Conservation (phyloP, 2,888 invertebrate species). For the Agrilus cyanescens region DNA sequence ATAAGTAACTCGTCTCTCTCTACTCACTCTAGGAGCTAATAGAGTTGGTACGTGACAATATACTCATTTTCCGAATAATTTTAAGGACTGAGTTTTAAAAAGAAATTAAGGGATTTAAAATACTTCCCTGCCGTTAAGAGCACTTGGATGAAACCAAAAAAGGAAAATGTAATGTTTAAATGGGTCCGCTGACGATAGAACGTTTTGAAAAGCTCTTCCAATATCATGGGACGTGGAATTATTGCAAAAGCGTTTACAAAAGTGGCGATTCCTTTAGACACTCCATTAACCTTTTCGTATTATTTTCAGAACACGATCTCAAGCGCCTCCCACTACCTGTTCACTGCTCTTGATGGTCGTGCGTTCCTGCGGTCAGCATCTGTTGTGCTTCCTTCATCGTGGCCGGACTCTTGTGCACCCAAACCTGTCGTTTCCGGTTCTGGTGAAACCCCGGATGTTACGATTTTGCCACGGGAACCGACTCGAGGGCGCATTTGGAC, state of each 20-base stretch:
- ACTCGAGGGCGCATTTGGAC: conserved; percentile 47
- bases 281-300: conserved; percentile 7
- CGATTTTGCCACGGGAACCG: conserved; percentile 38
- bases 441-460: conserved; percentile 42
- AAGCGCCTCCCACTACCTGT: conserved; percentile 43
- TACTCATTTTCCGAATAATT: no score
- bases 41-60: no score
- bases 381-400: conserved; percentile 46
- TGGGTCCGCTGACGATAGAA: not conserved
- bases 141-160: no score
- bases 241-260: no score
- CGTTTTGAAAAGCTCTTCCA: no score
- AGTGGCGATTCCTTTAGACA: no score
- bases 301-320: conserved; percentile 41
- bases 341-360: conserved; percentile 43
- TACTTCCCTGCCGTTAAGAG: no score
- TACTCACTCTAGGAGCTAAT: no score
- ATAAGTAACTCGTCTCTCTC: no score
- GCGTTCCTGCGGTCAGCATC: conserved; percentile 45
- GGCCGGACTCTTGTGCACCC: conserved; percentile 42
- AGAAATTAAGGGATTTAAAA: no score
- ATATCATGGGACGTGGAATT: no score
- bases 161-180: not conserved
- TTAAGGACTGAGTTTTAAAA: no score
- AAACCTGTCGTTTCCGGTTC: conserved; percentile 28